A percentile compares a stretch with the other conserved stretches of the same genome.
phyloP scores from a whole-genome alignment of 2,113 vertebrate genomes.

The Tetrao urogallus region DNA sequence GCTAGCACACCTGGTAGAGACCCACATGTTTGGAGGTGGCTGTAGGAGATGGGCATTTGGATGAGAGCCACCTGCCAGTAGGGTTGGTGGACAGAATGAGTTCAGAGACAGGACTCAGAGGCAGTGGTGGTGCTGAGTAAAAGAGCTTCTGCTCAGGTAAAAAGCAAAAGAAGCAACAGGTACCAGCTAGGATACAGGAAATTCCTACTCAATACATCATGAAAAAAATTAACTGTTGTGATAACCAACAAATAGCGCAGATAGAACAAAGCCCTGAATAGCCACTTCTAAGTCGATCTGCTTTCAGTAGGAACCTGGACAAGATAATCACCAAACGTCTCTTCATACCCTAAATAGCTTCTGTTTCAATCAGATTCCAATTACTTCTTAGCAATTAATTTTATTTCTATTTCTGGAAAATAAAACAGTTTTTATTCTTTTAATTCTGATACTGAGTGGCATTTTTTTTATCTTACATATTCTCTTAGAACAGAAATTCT shows the following conservation, averaged over 20 bases:
- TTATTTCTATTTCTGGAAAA: rapidly evolving
- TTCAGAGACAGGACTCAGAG: not conserved
- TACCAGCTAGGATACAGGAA: not conserved
- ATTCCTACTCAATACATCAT: not conserved
- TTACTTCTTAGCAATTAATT: not conserved
- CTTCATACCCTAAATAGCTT: not conserved
- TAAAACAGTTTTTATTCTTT: not conserved
- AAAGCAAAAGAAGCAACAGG: not conserved
- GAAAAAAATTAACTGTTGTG: not conserved
- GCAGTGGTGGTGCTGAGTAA: not conserved
- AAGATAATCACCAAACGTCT: not conserved
- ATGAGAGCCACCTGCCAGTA: not conserved
- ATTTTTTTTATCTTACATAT: not conserved
- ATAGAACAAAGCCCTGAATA: not conserved
- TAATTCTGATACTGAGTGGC: rapidly evolving
- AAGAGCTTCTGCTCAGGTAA: not conserved
- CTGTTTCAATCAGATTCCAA: not conserved
- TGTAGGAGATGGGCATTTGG: not conserved
- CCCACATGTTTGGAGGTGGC: not conserved
- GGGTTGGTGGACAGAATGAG: not conserved
- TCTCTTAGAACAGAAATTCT: not conserved
- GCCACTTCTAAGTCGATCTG: not conserved
- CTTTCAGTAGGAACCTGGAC: too few species aligned
- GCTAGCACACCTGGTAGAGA: not conserved
- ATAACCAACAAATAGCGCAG: not conserved